These are phyloP conservation scores for Hyperopisus bebe DNA, from an alignment of 2,113 vertebrate species.

Conservation along the genomic window DNA sequence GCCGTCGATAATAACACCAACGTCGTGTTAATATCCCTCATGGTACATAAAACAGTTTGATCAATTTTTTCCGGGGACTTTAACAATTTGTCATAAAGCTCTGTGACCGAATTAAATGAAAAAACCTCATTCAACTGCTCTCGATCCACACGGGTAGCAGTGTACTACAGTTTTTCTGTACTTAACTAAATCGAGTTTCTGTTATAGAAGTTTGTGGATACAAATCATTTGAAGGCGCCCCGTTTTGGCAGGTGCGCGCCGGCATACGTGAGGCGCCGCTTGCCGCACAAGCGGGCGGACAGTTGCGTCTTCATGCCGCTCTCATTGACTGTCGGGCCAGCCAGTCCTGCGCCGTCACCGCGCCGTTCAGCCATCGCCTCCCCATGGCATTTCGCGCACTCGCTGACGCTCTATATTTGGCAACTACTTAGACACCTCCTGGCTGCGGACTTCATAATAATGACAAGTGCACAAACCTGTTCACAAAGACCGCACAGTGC, in stretches of 20 bases:
- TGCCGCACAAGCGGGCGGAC: neutral
- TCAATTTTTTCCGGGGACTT: neutral
- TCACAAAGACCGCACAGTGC: conserved; percentile 11
- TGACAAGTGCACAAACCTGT: conserved; percentile 24
- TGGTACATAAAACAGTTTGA: neutral
- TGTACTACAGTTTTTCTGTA: neutral
- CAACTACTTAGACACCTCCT: conserved; percentile 14
- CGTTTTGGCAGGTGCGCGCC: neutral
- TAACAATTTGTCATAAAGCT: neutral
- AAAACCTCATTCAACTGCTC: neutral
- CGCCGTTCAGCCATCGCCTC: conserved; percentile 7
- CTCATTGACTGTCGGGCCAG: neutral
- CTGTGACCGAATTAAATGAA: conserved; percentile 13
- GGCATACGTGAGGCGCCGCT: neutral
- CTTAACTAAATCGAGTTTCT: neutral
- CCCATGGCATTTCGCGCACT: conserved; percentile 22
- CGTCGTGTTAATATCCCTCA: neutral
- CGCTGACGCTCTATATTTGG: conserved; percentile 26
- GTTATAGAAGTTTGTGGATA: neutral
- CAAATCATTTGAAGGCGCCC: neutral
- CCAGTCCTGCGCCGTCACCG: neutral
- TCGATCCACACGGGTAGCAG: neutral
- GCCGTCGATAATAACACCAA: neutral
- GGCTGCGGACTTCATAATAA: conserved; percentile 21
- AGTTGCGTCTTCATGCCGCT: neutral